Evolutionary conservation across 2,888 invertebrate species (phyloP), one percentile per base, ranked within the genome.

Genomic region (Scaptomyza reducta): DNA sequence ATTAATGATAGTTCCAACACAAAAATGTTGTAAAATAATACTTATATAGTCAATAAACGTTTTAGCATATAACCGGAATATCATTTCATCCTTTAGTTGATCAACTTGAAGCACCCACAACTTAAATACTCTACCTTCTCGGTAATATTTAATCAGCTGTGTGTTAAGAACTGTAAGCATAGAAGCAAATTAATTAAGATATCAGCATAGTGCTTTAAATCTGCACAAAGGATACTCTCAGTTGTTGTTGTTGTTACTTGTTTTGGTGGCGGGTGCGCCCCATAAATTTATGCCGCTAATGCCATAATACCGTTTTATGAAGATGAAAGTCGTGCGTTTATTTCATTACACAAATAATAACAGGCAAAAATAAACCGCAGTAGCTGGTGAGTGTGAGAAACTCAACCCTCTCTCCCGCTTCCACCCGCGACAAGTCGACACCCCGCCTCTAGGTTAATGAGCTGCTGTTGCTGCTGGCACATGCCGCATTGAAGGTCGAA

Each of bases 311-410:
- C 89, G 74, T 81, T 85, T 85, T 85, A 85, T 85, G 87, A 87
- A 85, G 84, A 85, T 85, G 84, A 85, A 88, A 85, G 84, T 88
- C 88, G 87, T 81, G 88, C 87, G 88, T 85, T 85, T 85, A 84
- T 88, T 88, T 85, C 87, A 88, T 88, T 85, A 85, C 80, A 87
- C 87, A 88, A 84, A 84, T 87, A 84, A 88, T 84, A 88, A 84
- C 73, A 75, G 70, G 65, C 85, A 68, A 86, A 84, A 77, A 87
- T 77, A 84, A 84, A 75, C 88, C 89, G 73, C 84, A 79, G 66
- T 70, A 57, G 66, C 81, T 54, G 74, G 58, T 29, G 56, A 41
- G 40, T 22, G 31, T 7, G 9, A 35, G 35, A 11, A 11, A 13
- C 33, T 14, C 7, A 11, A 1, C 31, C 18, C 31, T n/a, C 35